Evolutionary conservation across 2,888 invertebrate genomes (phyloP).

Genomic region (Drosophila paracracens): DNA sequence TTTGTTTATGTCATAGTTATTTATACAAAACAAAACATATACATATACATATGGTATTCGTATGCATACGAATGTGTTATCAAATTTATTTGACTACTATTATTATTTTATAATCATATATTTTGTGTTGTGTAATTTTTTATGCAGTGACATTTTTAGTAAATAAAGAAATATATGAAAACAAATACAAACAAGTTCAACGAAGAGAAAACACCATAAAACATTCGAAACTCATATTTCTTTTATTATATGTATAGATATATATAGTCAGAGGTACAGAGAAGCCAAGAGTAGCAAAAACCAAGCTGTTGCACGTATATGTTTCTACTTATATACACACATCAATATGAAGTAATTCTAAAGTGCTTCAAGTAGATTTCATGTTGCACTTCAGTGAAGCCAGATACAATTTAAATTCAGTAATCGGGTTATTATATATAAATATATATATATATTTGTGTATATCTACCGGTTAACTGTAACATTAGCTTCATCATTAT

Average conservation of each 20-base stretch:
- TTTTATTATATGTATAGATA: constrained; percentile 1
- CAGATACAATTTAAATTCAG: constrained; percentile 40
- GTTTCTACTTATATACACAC: constrained; percentile 9
- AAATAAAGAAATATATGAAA: constrained; percentile 67
- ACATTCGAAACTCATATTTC: constrained; percentile 17
- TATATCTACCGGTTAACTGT: constrained; percentile 10
- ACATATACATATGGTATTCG: constrained; percentile 53
- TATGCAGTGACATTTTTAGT: constrained; percentile 76
- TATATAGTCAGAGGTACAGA: constrained; percentile 43
- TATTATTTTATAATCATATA: constrained; percentile 67
- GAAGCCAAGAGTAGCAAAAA: constrained; percentile 67
- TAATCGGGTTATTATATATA: constrained; percentile 8
- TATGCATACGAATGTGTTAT: constrained; percentile 77
- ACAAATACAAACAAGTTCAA: neutral
- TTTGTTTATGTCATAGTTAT: constrained; percentile 57
- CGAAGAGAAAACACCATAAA: neutral
- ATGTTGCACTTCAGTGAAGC: constrained; percentile 47
- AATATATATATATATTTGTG: constrained; percentile 3
- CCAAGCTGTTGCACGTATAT: constrained; percentile 11
- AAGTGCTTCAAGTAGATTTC: constrained; percentile 9
- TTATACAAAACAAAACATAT: constrained; percentile 46
- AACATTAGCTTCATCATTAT: constrained; percentile 7
- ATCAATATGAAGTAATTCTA: constrained; percentile 1
- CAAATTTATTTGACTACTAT: constrained; percentile 67
- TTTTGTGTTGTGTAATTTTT: constrained; percentile 80